phyloP scores from a whole-genome alignment of 2,113 vertebrate genomes.

The Galbula dea region DNA sequence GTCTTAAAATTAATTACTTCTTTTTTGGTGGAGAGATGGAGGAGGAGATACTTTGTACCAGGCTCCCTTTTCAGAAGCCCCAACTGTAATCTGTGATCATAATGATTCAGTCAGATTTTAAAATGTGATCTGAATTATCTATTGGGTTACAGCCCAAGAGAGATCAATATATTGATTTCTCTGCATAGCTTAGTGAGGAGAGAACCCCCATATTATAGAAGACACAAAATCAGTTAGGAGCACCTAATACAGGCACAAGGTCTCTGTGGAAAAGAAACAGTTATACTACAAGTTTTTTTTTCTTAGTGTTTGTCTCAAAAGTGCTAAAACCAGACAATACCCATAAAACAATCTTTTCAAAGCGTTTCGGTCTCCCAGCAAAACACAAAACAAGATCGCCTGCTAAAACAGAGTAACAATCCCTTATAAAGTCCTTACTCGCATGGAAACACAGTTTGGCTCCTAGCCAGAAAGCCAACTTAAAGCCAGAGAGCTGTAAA shows the following conservation, averaged over 20 bases:
- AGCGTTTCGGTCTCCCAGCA: not conserved
- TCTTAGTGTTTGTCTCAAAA: not conserved
- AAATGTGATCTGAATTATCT: not conserved
- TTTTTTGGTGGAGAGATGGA: not conserved
- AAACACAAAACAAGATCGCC: not conserved
- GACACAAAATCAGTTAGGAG: not conserved
- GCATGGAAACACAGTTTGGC: not conserved
- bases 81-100: not conserved
- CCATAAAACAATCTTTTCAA: not conserved
- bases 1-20: not conserved
- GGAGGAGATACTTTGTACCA: not conserved
- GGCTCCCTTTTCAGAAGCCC: not conserved
- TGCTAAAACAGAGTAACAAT: not conserved
- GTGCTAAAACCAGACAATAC: not conserved
- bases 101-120: not conserved
- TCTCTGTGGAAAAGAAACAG: not conserved
- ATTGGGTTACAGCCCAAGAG: not conserved
- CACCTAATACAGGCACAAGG: not conserved
- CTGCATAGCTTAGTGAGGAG: not conserved
- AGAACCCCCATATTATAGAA: not conserved
- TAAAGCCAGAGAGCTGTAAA: not conserved
- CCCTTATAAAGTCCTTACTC: not conserved
- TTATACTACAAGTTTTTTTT: not conserved
- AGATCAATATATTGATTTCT: not conserved
- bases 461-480: not conserved